phyloP scores from a whole-genome alignment of 2,888 invertebrate genomes.

The Incurvaria masculella region DNA sequence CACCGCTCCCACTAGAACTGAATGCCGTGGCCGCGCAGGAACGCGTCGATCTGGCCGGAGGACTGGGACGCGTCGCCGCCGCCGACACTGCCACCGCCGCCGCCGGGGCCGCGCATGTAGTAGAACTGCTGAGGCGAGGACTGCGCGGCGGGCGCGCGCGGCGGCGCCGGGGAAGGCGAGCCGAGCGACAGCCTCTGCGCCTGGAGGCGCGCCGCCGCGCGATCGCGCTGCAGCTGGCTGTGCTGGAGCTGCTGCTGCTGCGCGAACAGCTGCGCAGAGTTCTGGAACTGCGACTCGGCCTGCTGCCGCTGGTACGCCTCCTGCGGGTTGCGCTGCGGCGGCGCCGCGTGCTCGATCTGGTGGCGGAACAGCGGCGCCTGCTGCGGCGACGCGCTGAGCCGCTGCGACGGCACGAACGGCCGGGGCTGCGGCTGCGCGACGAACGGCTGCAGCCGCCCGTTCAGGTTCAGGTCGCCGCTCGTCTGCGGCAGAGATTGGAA shows the following conservation, averaged over 20 bases:
- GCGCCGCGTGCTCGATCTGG: slow-evolving; percentile 30
- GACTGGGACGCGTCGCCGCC: slow-evolving; percentile 26
- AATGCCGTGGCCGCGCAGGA: slow-evolving; percentile 70
- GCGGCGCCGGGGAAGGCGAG: slow-evolving; percentile 29
- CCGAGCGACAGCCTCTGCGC: slow-evolving; percentile 35
- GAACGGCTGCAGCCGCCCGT: slow-evolving; percentile 72
- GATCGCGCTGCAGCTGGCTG: slow-evolving; percentile 59
- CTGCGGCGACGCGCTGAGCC: slow-evolving; percentile 46
- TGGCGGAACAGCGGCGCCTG: slow-evolving; percentile 50
- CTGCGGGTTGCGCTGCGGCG: slow-evolving; percentile 34
- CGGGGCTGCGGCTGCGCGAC: slow-evolving; percentile 58
- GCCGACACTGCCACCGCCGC: slow-evolving; percentile 26
- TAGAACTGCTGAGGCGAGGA: slow-evolving; percentile 50
- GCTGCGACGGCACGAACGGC: slow-evolving; percentile 58
- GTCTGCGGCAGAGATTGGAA: slow-evolving; percentile 74
- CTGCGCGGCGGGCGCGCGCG: slow-evolving; percentile 30
- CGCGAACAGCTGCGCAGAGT: slow-evolving; percentile 62
- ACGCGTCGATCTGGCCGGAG: slow-evolving; percentile 75
- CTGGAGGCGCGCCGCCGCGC: slow-evolving; percentile 52
- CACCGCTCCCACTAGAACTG: slow-evolving; percentile 47
- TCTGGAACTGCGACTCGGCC: slow-evolving; percentile 57
- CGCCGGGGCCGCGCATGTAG: slow-evolving; percentile 54
- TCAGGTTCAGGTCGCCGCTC: slow-evolving; percentile 66
- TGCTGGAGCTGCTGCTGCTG: slow-evolving; percentile 68
- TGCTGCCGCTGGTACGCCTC: slow-evolving; percentile 60